Evolutionary conservation across 2,113 vertebrate species (phyloP).

Genomic region (Porphyrio hochstetteri): DNA sequence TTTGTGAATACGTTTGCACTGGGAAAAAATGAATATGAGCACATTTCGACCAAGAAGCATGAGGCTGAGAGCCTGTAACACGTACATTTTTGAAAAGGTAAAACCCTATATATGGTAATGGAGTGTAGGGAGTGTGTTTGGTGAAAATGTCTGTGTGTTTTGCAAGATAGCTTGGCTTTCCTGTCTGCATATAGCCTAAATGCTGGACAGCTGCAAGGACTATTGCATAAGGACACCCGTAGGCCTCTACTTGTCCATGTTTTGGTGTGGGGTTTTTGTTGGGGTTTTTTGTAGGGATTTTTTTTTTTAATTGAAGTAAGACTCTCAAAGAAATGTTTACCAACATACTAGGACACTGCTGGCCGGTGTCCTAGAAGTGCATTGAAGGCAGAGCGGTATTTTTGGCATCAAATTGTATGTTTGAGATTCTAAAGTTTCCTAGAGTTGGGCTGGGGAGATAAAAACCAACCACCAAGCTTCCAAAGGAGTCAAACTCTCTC

Average conservation of each 20-base stretch:
- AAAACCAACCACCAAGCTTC: background rate
- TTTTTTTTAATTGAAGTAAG: background rate
- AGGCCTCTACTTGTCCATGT: background rate
- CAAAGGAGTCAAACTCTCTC: background rate
- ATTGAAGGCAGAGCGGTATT: background rate
- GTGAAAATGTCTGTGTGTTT: background rate
- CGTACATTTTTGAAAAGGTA: background rate
- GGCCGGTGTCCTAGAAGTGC: background rate
- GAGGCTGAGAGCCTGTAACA: background rate
- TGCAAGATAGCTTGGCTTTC: background rate
- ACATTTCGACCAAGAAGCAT: background rate
- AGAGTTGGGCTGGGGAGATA: background rate
- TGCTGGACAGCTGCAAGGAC: background rate
- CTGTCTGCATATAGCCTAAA: background rate
- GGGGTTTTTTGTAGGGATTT: background rate
- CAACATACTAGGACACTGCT: background rate
- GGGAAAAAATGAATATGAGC: background rate
- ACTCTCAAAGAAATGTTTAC: background rate
- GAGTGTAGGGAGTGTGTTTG: background rate
- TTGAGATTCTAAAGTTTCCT: background rate
- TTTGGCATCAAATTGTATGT: background rate
- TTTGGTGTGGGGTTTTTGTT: background rate
- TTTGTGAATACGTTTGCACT: background rate
- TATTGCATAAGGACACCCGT: background rate
- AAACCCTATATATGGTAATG: background rate